These are phyloP conservation scores for Podarcis muralis DNA, from an alignment of 2,113 vertebrate genomes.

Conservation along the genomic window DNA sequence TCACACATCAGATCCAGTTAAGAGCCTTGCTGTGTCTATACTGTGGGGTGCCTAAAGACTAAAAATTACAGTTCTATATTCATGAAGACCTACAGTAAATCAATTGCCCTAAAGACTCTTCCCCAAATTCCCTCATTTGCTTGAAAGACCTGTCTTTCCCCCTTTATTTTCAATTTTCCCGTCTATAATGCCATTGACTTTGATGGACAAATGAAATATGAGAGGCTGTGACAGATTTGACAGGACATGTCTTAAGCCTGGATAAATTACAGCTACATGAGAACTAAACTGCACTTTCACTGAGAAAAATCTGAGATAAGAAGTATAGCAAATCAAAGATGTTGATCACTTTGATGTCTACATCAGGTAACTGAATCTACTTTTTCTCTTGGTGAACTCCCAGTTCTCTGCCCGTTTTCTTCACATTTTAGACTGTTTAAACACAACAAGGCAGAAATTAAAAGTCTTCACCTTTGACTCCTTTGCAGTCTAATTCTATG, in stretches of 20 bases:
- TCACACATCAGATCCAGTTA: not conserved
- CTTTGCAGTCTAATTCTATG: not conserved
- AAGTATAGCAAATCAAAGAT: slow-evolving; percentile 47
- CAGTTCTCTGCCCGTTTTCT: slow-evolving; percentile 2
- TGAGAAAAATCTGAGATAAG: slow-evolving; percentile 52
- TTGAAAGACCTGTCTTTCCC: slow-evolving; percentile 33
- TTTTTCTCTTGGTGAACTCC: slow-evolving; percentile 34
- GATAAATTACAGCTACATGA: slow-evolving; percentile 65
- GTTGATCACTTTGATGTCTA: slow-evolving; percentile 54
- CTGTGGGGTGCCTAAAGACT: slow-evolving; percentile 34
- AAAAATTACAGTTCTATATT: slow-evolving; percentile 13
- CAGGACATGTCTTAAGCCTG: slow-evolving; percentile 51
- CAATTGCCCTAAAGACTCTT: slow-evolving; percentile 22
- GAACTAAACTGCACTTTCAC: slow-evolving; percentile 54
- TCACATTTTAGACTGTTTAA: not conserved
- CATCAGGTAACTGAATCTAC: slow-evolving; percentile 59
- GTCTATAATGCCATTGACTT: slow-evolving; percentile 31
- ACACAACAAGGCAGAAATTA: not conserved
- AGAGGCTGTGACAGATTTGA: slow-evolving; percentile 47
- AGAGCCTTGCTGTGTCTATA: slow-evolving; percentile 28
- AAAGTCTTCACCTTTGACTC: not conserved
- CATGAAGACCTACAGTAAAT: slow-evolving; percentile 31
- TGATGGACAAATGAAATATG: slow-evolving; percentile 57
- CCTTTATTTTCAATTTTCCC: slow-evolving; percentile 24
- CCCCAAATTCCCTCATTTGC: slow-evolving; percentile 24